phyloP scores from a whole-genome alignment of 1,140 invertebrate genomes.

The Parapsyche elsis region DNA sequence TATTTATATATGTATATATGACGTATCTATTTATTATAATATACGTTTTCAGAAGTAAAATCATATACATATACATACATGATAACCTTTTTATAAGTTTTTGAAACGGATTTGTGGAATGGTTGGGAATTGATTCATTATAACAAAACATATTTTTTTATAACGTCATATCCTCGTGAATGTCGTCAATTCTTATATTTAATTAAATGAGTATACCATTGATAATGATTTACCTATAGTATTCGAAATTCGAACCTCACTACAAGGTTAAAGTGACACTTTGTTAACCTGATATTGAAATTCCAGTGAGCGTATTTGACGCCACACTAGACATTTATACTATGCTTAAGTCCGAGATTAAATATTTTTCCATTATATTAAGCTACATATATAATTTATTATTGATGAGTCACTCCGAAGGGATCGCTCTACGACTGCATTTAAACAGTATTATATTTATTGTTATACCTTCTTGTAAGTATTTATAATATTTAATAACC shows the following conservation, averaged over 20 bases:
- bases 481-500: slow-evolving; percentile 6
- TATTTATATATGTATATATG: neutral
- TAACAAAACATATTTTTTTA: no score
- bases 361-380: neutral
- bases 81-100: neutral
- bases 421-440: slow-evolving; percentile 18
- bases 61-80: no score
- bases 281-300: no score
- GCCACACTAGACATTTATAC: no score
- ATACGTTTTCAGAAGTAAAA: neutral
- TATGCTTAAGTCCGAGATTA: neutral
- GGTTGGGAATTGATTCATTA: neutral
- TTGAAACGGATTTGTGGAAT: neutral
- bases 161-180: no score
- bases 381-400: neutral
- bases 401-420: neutral
- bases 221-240: no score
- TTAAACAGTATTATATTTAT: slow-evolving; percentile 42
- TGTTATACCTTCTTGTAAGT: slow-evolving; percentile 29
- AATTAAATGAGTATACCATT: no score
- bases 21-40: neutral
- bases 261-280: no score
- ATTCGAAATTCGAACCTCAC: no score
- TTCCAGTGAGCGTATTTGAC: no score
- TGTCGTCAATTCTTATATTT: no score